Evolutionary conservation across 2,888 invertebrate genomes (phyloP).

Genomic region (Coecobrya sp.): DNA sequence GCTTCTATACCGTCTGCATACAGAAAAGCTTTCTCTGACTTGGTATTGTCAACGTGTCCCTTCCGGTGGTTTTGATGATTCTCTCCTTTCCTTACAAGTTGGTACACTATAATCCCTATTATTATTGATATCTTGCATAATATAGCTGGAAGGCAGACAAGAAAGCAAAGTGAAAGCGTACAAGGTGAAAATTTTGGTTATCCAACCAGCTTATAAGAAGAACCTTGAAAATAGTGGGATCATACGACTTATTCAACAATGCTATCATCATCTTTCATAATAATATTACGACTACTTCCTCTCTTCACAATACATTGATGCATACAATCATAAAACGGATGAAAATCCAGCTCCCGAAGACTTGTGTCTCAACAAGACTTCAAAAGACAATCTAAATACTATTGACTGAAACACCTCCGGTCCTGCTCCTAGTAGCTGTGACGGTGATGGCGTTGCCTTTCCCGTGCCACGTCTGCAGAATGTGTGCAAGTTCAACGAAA

Average conservation of each 20-base stretch:
- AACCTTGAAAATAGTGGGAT: constrained; percentile 32
- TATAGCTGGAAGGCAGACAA: neutral
- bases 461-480: neutral
- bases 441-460: neutral
- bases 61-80: no score
- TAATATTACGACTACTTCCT: constrained; percentile 56
- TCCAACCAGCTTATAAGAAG: neutral
- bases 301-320: neutral
- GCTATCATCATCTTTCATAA: constrained; percentile 58
- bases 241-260: neutral
- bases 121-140: no score
- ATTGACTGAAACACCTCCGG: constrained; percentile 2
- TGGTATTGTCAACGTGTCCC: no score
- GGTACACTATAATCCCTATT: no score
- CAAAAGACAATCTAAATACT: constrained; percentile 63
- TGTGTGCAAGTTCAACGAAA: neutral
- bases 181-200: neutral
- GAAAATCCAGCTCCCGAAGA: constrained; percentile 55
- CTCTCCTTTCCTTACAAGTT: no score
- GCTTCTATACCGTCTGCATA: no score
- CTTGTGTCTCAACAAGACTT: constrained; percentile 66
- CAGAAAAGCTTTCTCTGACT: no score
- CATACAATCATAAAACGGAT: neutral
- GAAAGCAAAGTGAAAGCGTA: neutral
- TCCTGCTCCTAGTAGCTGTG: neutral